Evolutionary conservation across 2,888 invertebrate species (phyloP).

Genomic region (Polymixis lichenea): DNA sequence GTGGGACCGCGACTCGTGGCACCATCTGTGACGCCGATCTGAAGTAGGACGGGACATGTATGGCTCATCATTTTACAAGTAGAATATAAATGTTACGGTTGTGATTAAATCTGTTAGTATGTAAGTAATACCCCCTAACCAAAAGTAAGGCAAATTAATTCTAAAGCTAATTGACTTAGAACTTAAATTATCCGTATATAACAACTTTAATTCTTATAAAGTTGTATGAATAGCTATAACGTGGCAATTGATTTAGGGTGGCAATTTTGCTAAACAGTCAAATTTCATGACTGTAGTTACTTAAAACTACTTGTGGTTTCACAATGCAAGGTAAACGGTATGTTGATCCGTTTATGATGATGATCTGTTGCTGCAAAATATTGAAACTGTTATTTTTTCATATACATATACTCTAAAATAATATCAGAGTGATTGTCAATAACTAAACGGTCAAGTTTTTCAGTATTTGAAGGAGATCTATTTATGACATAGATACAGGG

Average conservation of each 20-base stretch:
- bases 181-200: not conserved
- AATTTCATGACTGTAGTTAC: too few species aligned
- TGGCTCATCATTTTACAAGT: not conserved
- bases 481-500: not conserved
- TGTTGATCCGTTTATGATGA: too few species aligned
- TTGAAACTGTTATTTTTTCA: too few species aligned
- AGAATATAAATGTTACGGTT: not conserved
- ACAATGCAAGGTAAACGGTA: not conserved
- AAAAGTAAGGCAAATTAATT: not conserved
- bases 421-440: not conserved
- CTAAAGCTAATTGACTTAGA: not conserved
- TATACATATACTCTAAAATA: not conserved
- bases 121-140: too few species aligned
- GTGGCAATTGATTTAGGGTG: not conserved
- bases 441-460: not conserved
- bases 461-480: not conserved
- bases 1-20: conserved; percentile 51
- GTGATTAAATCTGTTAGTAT: not conserved
- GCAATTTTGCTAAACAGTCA: not conserved
- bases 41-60: conserved; percentile 18
- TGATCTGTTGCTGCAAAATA: not conserved
- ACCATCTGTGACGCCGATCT: conserved; percentile 35
- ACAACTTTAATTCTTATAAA: not conserved
- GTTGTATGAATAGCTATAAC: not conserved
- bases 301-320: not conserved